Conservation (phyloP, 2,888 invertebrate species). For the Eupithecia tripunctaria region DNA sequence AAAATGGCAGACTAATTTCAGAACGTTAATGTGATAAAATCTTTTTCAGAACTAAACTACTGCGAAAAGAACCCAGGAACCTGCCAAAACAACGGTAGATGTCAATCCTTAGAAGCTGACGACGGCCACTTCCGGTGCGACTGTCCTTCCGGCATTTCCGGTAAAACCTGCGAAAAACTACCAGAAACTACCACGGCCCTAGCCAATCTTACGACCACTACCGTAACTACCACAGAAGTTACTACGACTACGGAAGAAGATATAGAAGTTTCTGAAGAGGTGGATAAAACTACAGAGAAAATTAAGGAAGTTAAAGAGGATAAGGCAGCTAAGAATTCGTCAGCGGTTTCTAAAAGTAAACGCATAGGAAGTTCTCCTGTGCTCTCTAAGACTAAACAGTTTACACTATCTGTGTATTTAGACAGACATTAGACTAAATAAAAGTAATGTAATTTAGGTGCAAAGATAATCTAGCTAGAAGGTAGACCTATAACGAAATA, state of each 20-base stretch:
- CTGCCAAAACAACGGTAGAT: constrained; percentile 92
- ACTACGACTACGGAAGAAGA: constrained; percentile 41
- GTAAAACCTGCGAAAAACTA: constrained; percentile 89
- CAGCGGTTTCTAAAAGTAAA: constrained; percentile 28
- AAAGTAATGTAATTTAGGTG: background rate
- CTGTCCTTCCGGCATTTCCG: constrained; percentile 89
- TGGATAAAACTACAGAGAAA: constrained; percentile 30
- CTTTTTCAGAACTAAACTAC: constrained; percentile 88
- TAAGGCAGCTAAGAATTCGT: constrained; percentile 15
- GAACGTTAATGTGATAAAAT: background rate
- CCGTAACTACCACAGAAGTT: constrained; percentile 34
- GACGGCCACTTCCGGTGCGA: constrained; percentile 91
- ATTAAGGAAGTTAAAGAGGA: constrained; percentile 27
- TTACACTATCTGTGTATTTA: constrained; percentile 34
- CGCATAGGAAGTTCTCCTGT: constrained; percentile 33
- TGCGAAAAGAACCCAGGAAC: constrained; percentile 90
- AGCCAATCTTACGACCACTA: constrained; percentile 47
- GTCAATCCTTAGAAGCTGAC: constrained; percentile 90
- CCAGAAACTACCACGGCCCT: constrained; percentile 62
- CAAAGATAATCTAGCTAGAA: constrained; percentile 17
- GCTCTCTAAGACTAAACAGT: constrained; percentile 34
- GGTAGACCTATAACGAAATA: constrained; percentile 8
- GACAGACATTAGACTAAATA: constrained; percentile 12
- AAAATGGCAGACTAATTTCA: background rate
- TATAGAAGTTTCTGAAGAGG: constrained; percentile 27